Conservation (phyloP, 2,113 vertebrate genomes). For the Alligator mississippiensis region DNA sequence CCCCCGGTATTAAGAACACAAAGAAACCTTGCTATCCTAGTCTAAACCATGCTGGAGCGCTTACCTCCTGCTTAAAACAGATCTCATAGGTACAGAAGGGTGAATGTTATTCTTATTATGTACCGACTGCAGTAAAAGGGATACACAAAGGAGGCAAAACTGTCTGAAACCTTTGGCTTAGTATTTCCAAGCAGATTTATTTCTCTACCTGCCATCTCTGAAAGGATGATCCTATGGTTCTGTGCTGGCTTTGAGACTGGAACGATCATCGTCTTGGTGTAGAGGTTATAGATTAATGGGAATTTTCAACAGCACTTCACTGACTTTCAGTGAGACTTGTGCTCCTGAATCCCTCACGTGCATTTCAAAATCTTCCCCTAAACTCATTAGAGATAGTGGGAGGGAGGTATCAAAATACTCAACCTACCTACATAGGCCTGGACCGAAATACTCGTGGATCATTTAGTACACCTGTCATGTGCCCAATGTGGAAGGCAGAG, state of each 20-base stretch:
- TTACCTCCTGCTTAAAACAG: neutral
- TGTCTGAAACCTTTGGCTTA: neutral
- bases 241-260: neutral
- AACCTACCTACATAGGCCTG: neutral
- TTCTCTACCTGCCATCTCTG: neutral
- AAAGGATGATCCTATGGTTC: neutral
- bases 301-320: neutral
- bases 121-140: too few relatives aligned
- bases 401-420: neutral
- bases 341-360: neutral
- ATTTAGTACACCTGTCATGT: neutral
- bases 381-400: neutral
- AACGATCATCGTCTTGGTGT: neutral
- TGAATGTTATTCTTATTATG: too few relatives aligned
- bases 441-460: neutral
- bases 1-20: neutral
- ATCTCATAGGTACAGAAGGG: neutral
- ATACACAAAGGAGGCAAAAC: too few relatives aligned
- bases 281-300: neutral
- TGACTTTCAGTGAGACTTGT: neutral
- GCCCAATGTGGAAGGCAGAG: neutral
- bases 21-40: neutral
- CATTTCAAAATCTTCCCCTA: neutral
- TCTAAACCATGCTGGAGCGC: neutral
- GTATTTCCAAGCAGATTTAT: neutral